Base-by-base conservation (phyloP, 2,797 vertebrate species). In the Chaetophractus vellerosus region DNA sequence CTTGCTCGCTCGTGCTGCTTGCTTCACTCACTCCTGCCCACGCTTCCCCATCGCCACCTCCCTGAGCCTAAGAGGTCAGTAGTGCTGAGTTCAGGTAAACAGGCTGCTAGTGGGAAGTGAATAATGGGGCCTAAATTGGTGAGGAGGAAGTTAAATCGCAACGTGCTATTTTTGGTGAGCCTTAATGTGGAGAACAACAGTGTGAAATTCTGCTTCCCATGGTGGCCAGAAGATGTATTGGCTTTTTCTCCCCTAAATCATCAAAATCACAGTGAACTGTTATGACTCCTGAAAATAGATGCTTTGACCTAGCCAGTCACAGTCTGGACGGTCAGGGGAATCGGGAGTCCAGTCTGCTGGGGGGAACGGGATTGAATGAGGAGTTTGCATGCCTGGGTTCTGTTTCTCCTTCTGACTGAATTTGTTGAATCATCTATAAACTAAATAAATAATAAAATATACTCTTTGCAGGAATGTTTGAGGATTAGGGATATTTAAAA, bases 1-100 rank as follows among this genome's bases (percentile, higher is more conserved):
- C 41, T 45, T 2, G 1, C 50, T 26, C 16, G 0, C 63, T 3
- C 16, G 63, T 2, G 2, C 63, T 31, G 14, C 45, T 52, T 16
- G 41, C 75, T 52, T 88, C 64, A 45, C 28, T 5, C 14, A 3
- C 61, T 41, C 68, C 74, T n/a, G 1, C 45, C 19, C 0, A 0
- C 0, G 24, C 7, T n/a, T 23, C 6, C 66, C 18, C 15, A 0
- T 31, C 2, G 2, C 33, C 18, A 4, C 12, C 3, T 9, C 36
- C 61, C 36, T 9, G 9, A 12, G 23, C 21, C 24, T 9, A 36
- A 5, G 12, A 63, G 63, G 52, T 91, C 85, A 61, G 36, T 24
- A 1, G 55, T 10, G 8, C 52, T 41, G 80, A 64, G 69, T 55
- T 81, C 63, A 61, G 63, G 83, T 80, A 48, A 61, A 74, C 55